Evolutionary conservation across 2,888 invertebrate genomes (phyloP).

Genomic region (Stenolophus ochropezus): DNA sequence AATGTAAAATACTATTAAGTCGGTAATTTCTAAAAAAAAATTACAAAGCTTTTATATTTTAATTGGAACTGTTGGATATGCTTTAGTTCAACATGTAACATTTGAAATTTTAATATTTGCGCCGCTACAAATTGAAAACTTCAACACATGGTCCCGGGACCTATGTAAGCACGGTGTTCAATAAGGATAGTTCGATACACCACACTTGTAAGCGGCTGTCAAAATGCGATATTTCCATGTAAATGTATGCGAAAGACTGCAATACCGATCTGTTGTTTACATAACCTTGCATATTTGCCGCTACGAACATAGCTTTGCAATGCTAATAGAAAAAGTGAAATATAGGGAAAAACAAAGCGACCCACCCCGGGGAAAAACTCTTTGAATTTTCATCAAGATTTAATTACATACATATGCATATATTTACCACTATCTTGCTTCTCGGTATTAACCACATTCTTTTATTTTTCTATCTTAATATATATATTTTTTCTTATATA

Average conservation of each 20-base stretch:
- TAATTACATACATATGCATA: background rate
- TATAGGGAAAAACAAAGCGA: conserved; percentile 9
- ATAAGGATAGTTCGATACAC: conserved; percentile 26
- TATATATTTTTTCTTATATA: background rate
- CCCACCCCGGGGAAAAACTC: background rate
- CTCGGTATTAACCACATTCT: background rate
- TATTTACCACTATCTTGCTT: background rate
- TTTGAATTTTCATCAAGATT: background rate
- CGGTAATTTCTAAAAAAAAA: no score
- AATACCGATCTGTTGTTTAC: conserved; percentile 49
- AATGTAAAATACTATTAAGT: no score
- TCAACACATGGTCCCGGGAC: background rate
- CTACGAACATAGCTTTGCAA: conserved; percentile 21
- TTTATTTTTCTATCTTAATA: background rate
- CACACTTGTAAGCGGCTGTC: conserved; percentile 12
- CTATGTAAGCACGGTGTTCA: background rate
- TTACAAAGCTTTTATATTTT: no score
- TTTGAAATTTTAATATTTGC: background rate
- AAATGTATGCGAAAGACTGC: conserved; percentile 46
- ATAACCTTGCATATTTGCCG: conserved; percentile 51
- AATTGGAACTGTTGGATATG: no score
- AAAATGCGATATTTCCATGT: conserved; percentile 35
- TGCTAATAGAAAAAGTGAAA: conserved; percentile 38
- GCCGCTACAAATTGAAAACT: background rate
- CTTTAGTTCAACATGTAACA: background rate